Percentiles rank a stretch among this genome's conserved stretches.
Evolutionary conservation across 2,888 invertebrate species (phyloP).

Genomic region (Dolomedes plantarius): DNA sequence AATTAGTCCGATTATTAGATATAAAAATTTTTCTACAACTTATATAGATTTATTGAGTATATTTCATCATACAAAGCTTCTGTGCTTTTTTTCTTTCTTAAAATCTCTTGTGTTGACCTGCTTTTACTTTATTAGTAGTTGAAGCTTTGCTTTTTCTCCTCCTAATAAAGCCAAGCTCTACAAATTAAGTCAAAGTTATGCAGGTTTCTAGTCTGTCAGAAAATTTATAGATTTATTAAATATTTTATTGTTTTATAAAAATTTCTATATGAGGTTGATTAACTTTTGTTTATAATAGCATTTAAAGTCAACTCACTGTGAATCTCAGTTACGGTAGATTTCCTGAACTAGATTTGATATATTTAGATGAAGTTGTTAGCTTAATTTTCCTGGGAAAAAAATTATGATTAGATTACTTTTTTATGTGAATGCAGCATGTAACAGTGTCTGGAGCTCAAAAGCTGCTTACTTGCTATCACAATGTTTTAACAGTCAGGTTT

Average conservation of each 20-base stretch:
- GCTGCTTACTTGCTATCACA: not conserved
- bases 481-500: constrained; percentile 25
- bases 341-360: not conserved
- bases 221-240: not conserved
- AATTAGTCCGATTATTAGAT: no score
- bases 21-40: no score
- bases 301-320: not conserved
- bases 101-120: not conserved
- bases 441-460: constrained; percentile 3
- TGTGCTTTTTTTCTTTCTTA: no score
- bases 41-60: no score
- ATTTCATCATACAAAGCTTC: no score
- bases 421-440: not conserved
- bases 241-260: constrained; percentile 1
- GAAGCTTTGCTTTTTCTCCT: constrained; percentile 1
- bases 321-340: not conserved
- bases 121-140: not conserved
- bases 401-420: not conserved
- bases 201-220: constrained; percentile 9
- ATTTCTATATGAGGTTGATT: not conserved
- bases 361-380: constrained; percentile 1
- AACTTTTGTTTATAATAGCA: not conserved
- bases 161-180: not conserved
- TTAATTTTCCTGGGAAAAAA: not conserved
- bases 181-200: not conserved